Conservation (phyloP, 1,140 invertebrate genomes). For the Drosophila mayri region DNA sequence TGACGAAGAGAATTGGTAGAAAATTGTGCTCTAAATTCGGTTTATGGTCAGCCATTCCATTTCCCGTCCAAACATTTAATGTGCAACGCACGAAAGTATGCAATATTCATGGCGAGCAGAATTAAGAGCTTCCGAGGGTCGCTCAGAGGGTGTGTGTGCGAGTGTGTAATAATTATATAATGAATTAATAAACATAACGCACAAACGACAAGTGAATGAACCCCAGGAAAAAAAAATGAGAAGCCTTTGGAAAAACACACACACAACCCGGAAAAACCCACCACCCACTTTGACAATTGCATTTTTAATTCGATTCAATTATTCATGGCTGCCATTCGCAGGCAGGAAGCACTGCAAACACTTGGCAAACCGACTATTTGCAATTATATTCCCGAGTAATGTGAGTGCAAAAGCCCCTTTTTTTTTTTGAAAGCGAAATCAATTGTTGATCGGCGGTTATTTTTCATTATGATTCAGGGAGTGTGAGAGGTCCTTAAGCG, state of each 20-base stretch:
- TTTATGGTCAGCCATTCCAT: slow-evolving; percentile 26
- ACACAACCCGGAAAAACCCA: not conserved
- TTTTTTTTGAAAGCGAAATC: not conserved
- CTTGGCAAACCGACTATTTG: slow-evolving; percentile 3
- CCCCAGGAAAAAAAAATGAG: not conserved
- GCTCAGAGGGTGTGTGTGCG: not conserved
- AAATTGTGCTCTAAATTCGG: slow-evolving; percentile 44
- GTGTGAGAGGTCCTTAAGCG: too few relatives aligned
- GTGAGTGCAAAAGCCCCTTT: not conserved
- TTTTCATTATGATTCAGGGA: not conserved
- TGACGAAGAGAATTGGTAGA: slow-evolving; percentile 8
- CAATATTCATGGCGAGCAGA: slow-evolving; percentile 51
- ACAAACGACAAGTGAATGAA: slow-evolving; percentile 19
- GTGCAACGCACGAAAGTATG: slow-evolving; percentile 50
- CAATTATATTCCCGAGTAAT: slow-evolving; percentile 8
- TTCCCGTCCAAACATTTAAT: slow-evolving; percentile 12
- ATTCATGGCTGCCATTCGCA: slow-evolving; percentile 24
- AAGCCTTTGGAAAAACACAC: not conserved
- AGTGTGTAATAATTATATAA: slow-evolving; percentile 58
- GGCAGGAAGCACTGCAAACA: slow-evolving; percentile 6
- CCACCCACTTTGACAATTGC: slow-evolving; percentile 35
- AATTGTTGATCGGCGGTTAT: not conserved
- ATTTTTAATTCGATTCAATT: slow-evolving; percentile 54
- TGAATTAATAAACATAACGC: slow-evolving; percentile 59
- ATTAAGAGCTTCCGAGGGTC: slow-evolving; percentile 14